Conservation (phyloP, 1,140 invertebrate species). For the Bursaphelenchus mucronatus region DNA sequence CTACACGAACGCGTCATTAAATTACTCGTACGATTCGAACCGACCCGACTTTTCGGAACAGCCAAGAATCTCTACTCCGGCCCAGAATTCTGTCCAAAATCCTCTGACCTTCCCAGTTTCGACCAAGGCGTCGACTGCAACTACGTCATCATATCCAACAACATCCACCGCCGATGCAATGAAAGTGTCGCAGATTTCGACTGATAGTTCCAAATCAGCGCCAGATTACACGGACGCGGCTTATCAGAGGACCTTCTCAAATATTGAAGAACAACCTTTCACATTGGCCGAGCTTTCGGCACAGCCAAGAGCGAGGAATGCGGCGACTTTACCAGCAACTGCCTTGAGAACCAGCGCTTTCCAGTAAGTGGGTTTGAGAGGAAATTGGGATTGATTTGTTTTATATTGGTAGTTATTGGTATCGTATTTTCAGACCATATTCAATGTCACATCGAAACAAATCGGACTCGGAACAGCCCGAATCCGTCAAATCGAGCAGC, state of each 20-base stretch:
- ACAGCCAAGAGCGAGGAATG: conserved; percentile 14
- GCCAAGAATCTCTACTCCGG: neutral
- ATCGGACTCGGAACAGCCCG: conserved; percentile 7
- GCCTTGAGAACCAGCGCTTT: conserved; percentile 32
- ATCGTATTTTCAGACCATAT: conserved; percentile 26
- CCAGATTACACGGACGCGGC: conserved; percentile 19
- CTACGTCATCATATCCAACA: conserved; percentile 8
- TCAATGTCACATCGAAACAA: conserved; percentile 26
- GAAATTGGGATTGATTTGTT: neutral
- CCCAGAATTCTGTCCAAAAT: conserved; percentile 22
- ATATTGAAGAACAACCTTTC: conserved; percentile 18
- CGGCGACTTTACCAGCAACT: conserved; percentile 32
- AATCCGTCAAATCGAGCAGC: conserved; percentile 9
- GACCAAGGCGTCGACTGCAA: neutral
- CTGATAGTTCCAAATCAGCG: conserved; percentile 34
- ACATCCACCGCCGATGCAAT: conserved; percentile 19
- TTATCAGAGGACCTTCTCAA: neutral
- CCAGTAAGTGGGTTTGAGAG: conserved; percentile 24
- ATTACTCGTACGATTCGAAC: conserved; percentile 10
- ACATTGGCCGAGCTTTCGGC: conserved; percentile 18
- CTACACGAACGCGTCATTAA: neutral
- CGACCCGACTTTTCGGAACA: conserved; percentile 13
- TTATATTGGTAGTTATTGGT: neutral
- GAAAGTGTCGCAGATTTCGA: conserved; percentile 41
- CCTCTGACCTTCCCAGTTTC: neutral